Percentiles rank a stretch among this genome's conserved stretches.
phyloP scores from a whole-genome alignment of 2,888 invertebrate species.

The Lasioglossum vierecki region DNA sequence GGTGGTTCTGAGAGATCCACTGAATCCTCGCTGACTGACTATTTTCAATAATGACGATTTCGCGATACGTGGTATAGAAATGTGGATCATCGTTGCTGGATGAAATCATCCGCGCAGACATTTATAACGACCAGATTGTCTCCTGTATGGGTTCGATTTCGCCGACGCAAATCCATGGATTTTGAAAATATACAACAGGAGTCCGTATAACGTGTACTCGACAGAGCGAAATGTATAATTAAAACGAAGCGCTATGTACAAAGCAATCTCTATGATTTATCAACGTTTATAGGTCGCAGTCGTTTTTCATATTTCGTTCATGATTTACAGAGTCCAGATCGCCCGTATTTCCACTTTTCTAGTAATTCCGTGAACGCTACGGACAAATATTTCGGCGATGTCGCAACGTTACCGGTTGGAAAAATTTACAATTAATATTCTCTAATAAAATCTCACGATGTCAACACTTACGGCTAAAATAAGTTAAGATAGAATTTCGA shows the following conservation, averaged over 20 bases:
- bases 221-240: not conserved
- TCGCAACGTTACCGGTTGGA: not conserved
- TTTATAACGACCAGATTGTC: slow-evolving; percentile 1
- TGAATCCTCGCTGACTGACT: not conserved
- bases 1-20: not conserved
- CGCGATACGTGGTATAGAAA: not conserved
- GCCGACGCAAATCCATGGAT: not conserved
- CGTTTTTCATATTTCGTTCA: slow-evolving; percentile 1
- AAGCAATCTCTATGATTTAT: slow-evolving; percentile 27
- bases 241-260: slow-evolving; percentile 5
- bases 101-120: slow-evolving; percentile 1
- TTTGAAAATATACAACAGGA: not conserved
- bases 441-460: not conserved
- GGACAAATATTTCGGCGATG: not conserved
- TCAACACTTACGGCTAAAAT: not conserved
- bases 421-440: not conserved
- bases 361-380: not conserved
- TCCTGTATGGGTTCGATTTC: not conserved
- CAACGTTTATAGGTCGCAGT: not conserved
- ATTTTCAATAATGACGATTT: not conserved
- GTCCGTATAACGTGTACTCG: not conserved
- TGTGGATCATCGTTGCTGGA: not conserved
- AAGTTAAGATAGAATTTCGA: not conserved
- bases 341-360: not conserved
- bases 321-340: not conserved